Conservation (phyloP, 2,797 vertebrate genomes). For the Halcyon badia region DNA sequence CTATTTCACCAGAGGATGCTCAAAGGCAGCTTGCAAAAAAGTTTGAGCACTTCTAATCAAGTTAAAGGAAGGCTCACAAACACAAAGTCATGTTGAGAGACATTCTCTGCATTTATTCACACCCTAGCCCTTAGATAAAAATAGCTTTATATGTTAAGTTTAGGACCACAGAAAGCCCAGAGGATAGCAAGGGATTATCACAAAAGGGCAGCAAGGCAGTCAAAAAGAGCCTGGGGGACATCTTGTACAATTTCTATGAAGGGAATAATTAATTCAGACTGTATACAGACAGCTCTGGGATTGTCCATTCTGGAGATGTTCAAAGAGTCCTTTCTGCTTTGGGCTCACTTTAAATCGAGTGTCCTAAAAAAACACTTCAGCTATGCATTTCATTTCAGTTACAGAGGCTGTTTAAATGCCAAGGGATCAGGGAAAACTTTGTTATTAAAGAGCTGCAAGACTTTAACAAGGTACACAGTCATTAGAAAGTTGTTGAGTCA, state of each 20-base stretch:
- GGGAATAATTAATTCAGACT: conserved; percentile 59
- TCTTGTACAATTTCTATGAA: conserved; percentile 51
- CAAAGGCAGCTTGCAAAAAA: conserved; percentile 19
- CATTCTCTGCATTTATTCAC: conserved; percentile 67
- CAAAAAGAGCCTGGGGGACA: conserved; percentile 43
- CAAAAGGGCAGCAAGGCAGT: conserved; percentile 65
- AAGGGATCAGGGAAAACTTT: conserved; percentile 38
- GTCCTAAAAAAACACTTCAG: conserved; percentile 54
- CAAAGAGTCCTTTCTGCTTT: conserved; percentile 62
- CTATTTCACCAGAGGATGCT: conserved; percentile 5
- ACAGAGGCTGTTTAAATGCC: conserved; percentile 36
- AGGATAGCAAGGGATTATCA: conserved; percentile 72
- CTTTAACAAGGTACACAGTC: conserved; percentile 46
- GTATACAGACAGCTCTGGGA: conserved; percentile 44
- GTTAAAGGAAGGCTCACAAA: conserved; percentile 26
- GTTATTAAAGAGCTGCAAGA: conserved; percentile 66
- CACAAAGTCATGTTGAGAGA: conserved; percentile 48
- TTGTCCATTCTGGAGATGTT: conserved; percentile 59
- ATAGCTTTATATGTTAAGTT: conserved; percentile 71
- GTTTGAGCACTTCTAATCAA: conserved; percentile 20
- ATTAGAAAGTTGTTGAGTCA: conserved; percentile 72
- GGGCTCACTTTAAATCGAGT: conserved; percentile 36
- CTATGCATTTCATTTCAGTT: conserved; percentile 47
- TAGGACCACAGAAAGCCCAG: conserved; percentile 60
- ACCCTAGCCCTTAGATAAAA: conserved; percentile 70